phyloP scores from a whole-genome alignment of 1,140 invertebrate genomes.

The Ceratoteleas bidentatus region DNA sequence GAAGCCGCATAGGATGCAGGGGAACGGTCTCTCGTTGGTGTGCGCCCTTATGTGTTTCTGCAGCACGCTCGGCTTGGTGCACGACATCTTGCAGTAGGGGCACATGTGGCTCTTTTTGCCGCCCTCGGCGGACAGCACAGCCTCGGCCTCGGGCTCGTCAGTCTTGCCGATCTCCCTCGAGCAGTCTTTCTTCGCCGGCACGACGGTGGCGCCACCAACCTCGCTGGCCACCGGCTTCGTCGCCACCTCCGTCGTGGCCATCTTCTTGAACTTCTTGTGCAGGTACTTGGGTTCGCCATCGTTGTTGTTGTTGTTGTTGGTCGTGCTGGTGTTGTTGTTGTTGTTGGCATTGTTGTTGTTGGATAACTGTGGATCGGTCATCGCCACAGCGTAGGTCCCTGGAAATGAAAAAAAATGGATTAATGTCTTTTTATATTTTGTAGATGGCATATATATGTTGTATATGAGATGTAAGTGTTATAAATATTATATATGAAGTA shows the following conservation, averaged over 20 bases:
- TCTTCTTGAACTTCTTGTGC: constrained; percentile 95
- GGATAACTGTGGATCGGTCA: constrained; percentile 79
- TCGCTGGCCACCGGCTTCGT: constrained; percentile 45
- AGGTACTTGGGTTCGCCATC: constrained; percentile 89
- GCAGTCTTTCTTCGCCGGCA: constrained; percentile 74
- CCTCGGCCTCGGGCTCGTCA: constrained; percentile 67
- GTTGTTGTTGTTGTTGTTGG: constrained; percentile 79
- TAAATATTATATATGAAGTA: no score
- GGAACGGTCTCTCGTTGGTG: constrained; percentile 95
- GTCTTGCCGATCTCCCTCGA: constrained; percentile 74
- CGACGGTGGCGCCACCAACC: constrained; percentile 73
- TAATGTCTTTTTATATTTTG: no score
- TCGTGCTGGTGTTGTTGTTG: constrained; percentile 77
- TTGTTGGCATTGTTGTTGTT: constrained; percentile 75
- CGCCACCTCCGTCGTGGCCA: constrained; percentile 83
- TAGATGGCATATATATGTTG: neutral
- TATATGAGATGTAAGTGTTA: no score
- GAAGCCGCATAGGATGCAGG: constrained; percentile 93
- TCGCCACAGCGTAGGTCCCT: neutral
- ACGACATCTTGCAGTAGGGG: constrained; percentile 92
- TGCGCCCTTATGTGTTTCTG: constrained; percentile 96
- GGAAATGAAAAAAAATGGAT: neutral
- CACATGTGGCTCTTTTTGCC: constrained; percentile 86
- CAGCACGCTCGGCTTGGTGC: constrained; percentile 96
- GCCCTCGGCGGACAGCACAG: constrained; percentile 71